Base-by-base conservation (phyloP, 2,888 invertebrate species). In the Drosophila flavopinicola region DNA sequence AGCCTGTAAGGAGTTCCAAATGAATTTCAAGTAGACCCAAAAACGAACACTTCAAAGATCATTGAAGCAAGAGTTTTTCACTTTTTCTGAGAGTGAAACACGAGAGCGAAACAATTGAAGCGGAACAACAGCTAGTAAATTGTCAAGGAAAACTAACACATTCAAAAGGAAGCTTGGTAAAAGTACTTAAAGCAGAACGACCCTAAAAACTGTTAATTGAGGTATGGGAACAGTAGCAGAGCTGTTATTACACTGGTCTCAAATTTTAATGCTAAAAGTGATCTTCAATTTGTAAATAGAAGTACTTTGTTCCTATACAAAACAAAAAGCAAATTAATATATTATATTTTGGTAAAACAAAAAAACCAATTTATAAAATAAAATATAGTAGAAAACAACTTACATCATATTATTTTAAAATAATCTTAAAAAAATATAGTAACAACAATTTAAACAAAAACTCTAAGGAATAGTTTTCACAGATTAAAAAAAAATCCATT, bases 51-150 rank as follows among this genome's bases (percentile, higher is more conserved):
- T 71, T 54, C 13, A 10, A 33, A 58, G 53, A 64, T 58, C 64
- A 52, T 58, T 64, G 33, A 68, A 64, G 64, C 74, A 59, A 39
- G 29, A 38, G 74, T 17, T 41, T 35, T 51, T 53, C 53, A 11
- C 53, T n/a, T n/a, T n/a, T n/a, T 29, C 20, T 39, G 38, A 49
- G 37, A 20, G 20, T 51, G 65, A 71, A 68, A 73, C 30, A 30
- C 38, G 48, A 54, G 52, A 32, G 13, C 41, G n/a, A 35, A 63
- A 13, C 42, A 44, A 59, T 52, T 75, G 24, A 75, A 58, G 47
- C 24, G 72, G 66, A 75, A 74, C 61, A 32, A 51, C 48, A 54
- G 47, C 42, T 54, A 54, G 63, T 47, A 71, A 70, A 59, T 66
- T 57, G 56, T 51, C 57, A 49, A 52, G 24, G 48, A 33, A 37